phyloP scores from a whole-genome alignment of 2,888 invertebrate species.

The Anticlea derivata region DNA sequence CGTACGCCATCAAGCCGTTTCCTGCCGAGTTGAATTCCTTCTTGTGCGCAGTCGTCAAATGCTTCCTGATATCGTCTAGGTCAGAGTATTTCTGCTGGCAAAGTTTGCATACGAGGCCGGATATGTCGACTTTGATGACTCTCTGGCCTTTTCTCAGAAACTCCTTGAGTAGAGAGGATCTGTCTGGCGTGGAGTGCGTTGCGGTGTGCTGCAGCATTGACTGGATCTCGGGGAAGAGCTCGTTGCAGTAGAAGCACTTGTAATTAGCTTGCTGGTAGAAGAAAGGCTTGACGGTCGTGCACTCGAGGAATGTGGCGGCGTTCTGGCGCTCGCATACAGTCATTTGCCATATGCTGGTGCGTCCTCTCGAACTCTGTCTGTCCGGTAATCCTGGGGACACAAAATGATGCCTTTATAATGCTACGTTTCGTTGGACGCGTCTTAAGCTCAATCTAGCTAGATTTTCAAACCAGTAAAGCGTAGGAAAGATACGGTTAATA shows the following conservation, averaged over 20 bases:
- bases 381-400: conserved; percentile 42
- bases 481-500: no score
- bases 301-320: conserved; percentile 71
- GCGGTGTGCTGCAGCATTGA: conserved; percentile 43
- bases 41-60: conserved; percentile 59
- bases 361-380: conserved; percentile 12
- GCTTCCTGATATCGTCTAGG: conserved; percentile 66
- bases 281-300: conserved; percentile 70
- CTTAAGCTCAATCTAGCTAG: neutral
- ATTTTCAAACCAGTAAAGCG: neutral
- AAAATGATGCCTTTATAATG: conserved; percentile 34
- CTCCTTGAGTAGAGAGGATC: conserved; percentile 61
- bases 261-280: conserved; percentile 76
- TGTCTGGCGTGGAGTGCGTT: conserved; percentile 50
- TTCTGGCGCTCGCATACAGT: conserved; percentile 73
- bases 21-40: conserved; percentile 74
- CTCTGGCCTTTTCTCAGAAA: conserved; percentile 71
- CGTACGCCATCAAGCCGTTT: conserved; percentile 72
- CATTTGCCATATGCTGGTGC: conserved; percentile 77
- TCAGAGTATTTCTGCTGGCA: conserved; percentile 69
- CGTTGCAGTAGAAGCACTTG: conserved; percentile 75
- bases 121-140: conserved; percentile 75
- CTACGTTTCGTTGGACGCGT: conserved; percentile 21
- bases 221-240: conserved; percentile 70
- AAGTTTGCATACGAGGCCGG: conserved; percentile 65